Base-by-base conservation (phyloP, 2,113 vertebrate genomes). In the Myotis davidii region DNA sequence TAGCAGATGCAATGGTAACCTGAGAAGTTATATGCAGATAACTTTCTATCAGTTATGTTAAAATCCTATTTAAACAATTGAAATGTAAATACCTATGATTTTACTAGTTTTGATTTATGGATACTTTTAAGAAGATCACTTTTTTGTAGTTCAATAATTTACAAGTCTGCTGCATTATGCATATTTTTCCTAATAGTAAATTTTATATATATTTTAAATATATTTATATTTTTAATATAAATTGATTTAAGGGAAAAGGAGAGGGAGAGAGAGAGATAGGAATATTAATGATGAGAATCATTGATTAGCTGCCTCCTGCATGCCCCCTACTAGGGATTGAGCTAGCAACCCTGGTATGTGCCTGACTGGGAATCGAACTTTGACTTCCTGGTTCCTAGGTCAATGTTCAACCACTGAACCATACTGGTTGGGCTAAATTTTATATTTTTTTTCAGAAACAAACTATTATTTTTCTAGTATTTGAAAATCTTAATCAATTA, bases 1-100 rank as follows among this genome's bases (percentile, higher is more conserved):
- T 16, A 96, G 59, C 12, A 96, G 78, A 97, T 73, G 9, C n/a
- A n/a, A 6, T 82, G 77, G 78, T 95, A 97, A 93, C 96, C 94
- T 95, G 73, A 93, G 90, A 96, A 93, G 94, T 45, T 87, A 94
- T 97, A 97, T 95, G 42, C 42, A 42, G 42, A 42, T 42, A 97
- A 94, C 23, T 48, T 76, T 59, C 4, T 93, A 42, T 76, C 23
- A 69, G 72, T 18, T 88, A 50, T 93, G 88, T 95, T 96, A 95
- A 95, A 97, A 97, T 93, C 61, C 79, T 79, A 23, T 29, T 97
- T 96, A 92, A 94, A 90, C 3, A 20, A 27, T 16, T 84, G 34
- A 94, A 89, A 27, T 94, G 20, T 82, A 64, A 84, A 94, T 25
- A 39, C 0, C 45, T 85, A 8, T 65, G 45, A 91, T 94, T 77